A percentile compares a stretch with the other conserved stretches of the same genome.
Evolutionary conservation across 2,113 vertebrate species (phyloP).

Genomic region (Poeciliopsis turrubarensis): DNA sequence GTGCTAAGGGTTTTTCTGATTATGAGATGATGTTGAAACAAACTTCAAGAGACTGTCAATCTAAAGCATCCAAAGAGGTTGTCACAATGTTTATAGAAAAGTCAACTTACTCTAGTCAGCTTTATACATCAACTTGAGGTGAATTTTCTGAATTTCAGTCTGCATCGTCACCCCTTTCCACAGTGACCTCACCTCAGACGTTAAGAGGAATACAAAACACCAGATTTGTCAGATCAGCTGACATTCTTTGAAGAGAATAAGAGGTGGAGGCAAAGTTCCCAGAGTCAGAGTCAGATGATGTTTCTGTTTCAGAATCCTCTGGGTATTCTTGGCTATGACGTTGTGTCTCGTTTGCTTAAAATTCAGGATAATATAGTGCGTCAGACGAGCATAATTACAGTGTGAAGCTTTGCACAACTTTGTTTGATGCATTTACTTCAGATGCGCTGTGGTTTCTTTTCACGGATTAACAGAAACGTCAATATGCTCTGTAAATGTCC

Average conservation of each 20-base stretch:
- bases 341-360: neutral
- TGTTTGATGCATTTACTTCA: neutral
- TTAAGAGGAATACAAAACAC: slow-evolving; percentile 11
- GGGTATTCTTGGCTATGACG: neutral
- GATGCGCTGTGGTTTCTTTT: neutral
- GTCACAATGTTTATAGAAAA: neutral
- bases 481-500: neutral
- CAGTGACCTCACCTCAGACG: slow-evolving; percentile 22
- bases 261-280: neutral
- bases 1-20: neutral
- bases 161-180: neutral
- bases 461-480: neutral
- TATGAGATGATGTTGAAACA: slow-evolving; percentile 6
- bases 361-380: neutral
- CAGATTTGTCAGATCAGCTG: slow-evolving; percentile 24
- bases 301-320: neutral
- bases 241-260: neutral
- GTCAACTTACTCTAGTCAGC: neutral
- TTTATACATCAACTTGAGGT: neutral
- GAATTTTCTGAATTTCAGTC: neutral
- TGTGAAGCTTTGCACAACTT: neutral
- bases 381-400: neutral
- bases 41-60: neutral
- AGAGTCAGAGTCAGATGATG: slow-evolving; percentile 1
- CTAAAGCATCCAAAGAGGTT: neutral